Base-by-base conservation (phyloP, 2,888 invertebrate species). In the Griposia aprilina region DNA sequence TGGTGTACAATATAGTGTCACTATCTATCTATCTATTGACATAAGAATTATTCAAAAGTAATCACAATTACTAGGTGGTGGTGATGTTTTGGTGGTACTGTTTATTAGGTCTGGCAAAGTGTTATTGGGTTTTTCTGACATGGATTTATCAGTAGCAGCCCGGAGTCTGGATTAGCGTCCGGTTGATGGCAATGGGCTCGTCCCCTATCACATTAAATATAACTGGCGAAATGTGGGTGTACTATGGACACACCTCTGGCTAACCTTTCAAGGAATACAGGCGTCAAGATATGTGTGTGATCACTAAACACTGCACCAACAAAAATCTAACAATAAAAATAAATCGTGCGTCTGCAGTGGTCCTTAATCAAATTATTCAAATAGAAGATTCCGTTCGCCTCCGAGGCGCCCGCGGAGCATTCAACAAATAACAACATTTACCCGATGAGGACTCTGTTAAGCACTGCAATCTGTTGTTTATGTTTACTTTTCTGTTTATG, bases 311-410 rank as follows among this genome's bases (percentile, higher is more conserved):
- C 13, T 48, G 26, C 5, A 41, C 6, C 0, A 13, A 45, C 15
- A 57, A 36, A 45, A 45, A n/a, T 0, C 0, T 10, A 15, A 15
- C 0, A 67, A 30, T 0, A 69, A 75, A 67, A 45, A 82, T 83
- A 84, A 78, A 72, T 75, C 81, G 88, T 83, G 50, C 81, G 88
- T 85, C 84, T 89, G 90, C 87, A 90, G 89, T 83, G 74, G 81
- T 91, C 92, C 92, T 94, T 94, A 95, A 95, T 96, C 93, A 95
- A 95, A 95, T 96, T 95, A 96, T 96, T 95, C 94, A 95, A 95
- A 95, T 95, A 94, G 92, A 95, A 92, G 93, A 93, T 93, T 92
- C 92, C 88, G 87, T 91, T 92, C 93, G 94, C 90, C 93, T 90
- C 86, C 75, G 86, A 90, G 94, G 94, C 95, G 94, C 94, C 94